A percentile compares a stretch with the other conserved stretches of the same genome.
phyloP scores from a whole-genome alignment of 2,797 vertebrate genomes.

The Enteromius radiatus region DNA sequence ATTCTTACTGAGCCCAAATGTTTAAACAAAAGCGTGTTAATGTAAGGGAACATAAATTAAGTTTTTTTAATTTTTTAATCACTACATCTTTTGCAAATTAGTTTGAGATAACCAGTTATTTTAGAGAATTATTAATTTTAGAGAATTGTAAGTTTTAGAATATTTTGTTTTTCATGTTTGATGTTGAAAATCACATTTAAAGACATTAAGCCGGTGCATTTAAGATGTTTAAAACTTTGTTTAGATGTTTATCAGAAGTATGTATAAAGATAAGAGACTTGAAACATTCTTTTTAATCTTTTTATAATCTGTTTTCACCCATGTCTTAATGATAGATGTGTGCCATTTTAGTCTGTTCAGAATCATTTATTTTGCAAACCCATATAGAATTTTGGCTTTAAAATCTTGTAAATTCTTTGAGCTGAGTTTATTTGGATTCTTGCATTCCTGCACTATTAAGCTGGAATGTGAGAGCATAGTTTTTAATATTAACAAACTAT shows the following conservation, averaged over 20 bases:
- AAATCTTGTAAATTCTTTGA: background rate
- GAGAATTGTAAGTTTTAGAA: background rate
- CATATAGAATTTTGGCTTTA: background rate
- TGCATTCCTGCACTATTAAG: background rate
- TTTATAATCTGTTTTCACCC: background rate
- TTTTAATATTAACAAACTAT: conserved; percentile 14
- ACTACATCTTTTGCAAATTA: background rate
- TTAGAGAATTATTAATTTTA: background rate
- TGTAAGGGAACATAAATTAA: background rate
- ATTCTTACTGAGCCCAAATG: background rate
- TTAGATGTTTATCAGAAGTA: background rate
- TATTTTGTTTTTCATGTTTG: background rate
- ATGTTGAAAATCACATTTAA: background rate
- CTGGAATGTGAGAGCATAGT: background rate
- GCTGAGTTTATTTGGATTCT: background rate
- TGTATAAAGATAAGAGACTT: background rate
- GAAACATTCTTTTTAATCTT: background rate
- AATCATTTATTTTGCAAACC: background rate
- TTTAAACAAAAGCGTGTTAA: background rate
- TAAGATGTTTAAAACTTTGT: background rate
- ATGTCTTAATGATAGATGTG: background rate
- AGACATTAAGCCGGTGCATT: background rate
- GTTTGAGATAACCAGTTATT: background rate
- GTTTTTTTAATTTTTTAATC: background rate
- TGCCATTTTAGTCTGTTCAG: background rate